Evolutionary conservation across 2,113 vertebrate species (phyloP).

Genomic region (Chionis minor): DNA sequence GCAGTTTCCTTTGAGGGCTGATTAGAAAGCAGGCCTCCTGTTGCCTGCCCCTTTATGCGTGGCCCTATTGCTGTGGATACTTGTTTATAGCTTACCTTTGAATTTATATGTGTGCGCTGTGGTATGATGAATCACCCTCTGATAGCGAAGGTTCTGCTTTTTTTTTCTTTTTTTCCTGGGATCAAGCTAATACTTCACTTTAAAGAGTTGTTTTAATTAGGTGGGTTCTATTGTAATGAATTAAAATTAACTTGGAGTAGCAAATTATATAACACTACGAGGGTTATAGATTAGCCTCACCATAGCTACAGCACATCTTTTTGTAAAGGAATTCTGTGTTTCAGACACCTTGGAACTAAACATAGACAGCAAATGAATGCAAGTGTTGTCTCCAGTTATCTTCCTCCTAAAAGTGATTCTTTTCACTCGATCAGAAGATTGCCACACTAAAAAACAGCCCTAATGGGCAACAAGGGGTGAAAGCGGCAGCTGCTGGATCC

Average conservation of each 20-base stretch:
- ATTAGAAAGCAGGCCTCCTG: conserved; percentile 77
- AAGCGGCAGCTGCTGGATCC: not conserved
- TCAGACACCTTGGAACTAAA: conserved; percentile 7
- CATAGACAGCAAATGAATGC: not conserved
- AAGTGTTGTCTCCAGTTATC: not conserved
- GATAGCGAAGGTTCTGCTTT: conserved; percentile 2
- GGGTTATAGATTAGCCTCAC: conserved; percentile 70
- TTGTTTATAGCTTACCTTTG: conserved; percentile 75
- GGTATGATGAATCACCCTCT: conserved; percentile 52
- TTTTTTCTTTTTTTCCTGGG: not conserved
- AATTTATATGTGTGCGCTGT: conserved; percentile 35
- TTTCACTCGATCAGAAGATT: not conserved
- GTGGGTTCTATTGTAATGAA: conserved; percentile 69
- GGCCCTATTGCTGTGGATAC: conserved; percentile 51
- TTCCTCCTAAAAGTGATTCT: not conserved
- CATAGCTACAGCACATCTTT: conserved; percentile 75
- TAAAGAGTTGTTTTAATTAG: conserved; percentile 72
- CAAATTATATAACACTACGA: conserved; percentile 65
- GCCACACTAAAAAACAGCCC: not conserved
- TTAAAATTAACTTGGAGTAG: conserved; percentile 74
- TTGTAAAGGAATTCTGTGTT: conserved; percentile 24
- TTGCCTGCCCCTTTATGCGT: conserved; percentile 69
- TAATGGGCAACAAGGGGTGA: not conserved
- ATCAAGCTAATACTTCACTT: conserved; percentile 71
- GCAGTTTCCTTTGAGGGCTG: conserved; percentile 80